Percentiles rank a stretch among this genome's conserved stretches.
These are phyloP conservation scores for Drosophila malerkotliana DNA, from an alignment of 1,140 invertebrate genomes.

Conservation along the genomic window DNA sequence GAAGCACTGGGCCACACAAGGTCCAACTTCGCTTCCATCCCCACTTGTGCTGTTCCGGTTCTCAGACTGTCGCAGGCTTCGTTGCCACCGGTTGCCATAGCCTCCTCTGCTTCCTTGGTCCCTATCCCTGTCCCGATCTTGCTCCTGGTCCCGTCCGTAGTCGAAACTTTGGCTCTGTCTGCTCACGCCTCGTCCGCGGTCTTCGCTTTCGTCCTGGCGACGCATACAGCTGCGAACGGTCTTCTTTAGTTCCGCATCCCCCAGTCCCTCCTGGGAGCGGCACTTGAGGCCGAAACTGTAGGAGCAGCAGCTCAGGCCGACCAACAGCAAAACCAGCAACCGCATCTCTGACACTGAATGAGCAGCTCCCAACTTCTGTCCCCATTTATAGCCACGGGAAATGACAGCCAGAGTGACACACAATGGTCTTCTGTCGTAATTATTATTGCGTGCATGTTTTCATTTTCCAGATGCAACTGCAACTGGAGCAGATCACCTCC, in stretches of 20 bases:
- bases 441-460: conserved; percentile 17
- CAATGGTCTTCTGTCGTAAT: conserved; percentile 38
- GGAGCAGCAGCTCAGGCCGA: conserved; percentile 24
- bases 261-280: conserved; percentile 84
- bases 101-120: conserved; percentile 16
- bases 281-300: conserved; percentile 78
- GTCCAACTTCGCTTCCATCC: conserved; percentile 8
- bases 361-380: background rate
- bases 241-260: conserved; percentile 83
- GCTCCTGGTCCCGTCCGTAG: conserved; percentile 30
- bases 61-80: conserved; percentile 30
- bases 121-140: conserved; percentile 13
- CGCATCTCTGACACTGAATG: conserved; percentile 44
- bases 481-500: conserved; percentile 73
- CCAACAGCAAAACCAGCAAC: conserved; percentile 20
- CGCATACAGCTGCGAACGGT: conserved; percentile 74
- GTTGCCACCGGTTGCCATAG: conserved; percentile 45
- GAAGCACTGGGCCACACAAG: conserved; percentile 85
- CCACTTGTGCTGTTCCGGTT: conserved; percentile 38
- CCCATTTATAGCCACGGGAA: conserved; percentile 44
- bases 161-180: conserved; percentile 30
- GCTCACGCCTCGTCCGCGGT: conserved; percentile 33
- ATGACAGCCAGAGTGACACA: conserved; percentile 50
- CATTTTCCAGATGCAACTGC: conserved; percentile 73
- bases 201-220: conserved; percentile 40